These are phyloP conservation scores for Valencia hispanica DNA, from an alignment of 2,797 vertebrate species.

Conservation along the genomic window DNA sequence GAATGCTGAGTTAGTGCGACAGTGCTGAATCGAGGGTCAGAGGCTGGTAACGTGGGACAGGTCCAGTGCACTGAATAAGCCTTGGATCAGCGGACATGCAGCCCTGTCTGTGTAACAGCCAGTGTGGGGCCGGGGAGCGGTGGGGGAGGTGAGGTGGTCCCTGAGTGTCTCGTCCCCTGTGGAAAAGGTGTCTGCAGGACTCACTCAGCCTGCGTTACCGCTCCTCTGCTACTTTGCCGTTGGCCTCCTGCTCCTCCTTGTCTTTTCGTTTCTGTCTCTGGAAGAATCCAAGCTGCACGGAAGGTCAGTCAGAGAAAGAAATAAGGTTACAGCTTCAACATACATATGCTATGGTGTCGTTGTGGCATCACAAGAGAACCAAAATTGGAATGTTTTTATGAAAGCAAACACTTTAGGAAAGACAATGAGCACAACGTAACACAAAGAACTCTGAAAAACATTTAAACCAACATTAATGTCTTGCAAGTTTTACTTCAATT, in stretches of 20 bases:
- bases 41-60: constrained; percentile 50
- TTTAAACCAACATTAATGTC: not conserved
- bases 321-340: not conserved
- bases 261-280: constrained; percentile 85
- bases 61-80: constrained; percentile 70
- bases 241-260: constrained; percentile 76
- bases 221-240: constrained; percentile 84
- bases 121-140: constrained; percentile 44
- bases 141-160: constrained; percentile 72
- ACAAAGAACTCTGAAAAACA: not conserved
- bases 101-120: constrained; percentile 46
- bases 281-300: constrained; percentile 92
- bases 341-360: not conserved
- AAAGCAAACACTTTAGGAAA: not conserved
- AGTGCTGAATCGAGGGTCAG: constrained; percentile 69
- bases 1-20: constrained; percentile 65
- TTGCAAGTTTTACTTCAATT: no score
- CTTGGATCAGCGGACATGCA: constrained; percentile 51
- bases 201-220: constrained; percentile 80
- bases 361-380: not conserved
- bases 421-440: not conserved
- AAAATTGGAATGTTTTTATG: not conserved
- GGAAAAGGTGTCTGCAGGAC: constrained; percentile 63
- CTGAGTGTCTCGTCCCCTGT: constrained; percentile 82
- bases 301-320: constrained; percentile 11